Conservation (phyloP, 2,888 invertebrate species). For the Acleris laterana region DNA sequence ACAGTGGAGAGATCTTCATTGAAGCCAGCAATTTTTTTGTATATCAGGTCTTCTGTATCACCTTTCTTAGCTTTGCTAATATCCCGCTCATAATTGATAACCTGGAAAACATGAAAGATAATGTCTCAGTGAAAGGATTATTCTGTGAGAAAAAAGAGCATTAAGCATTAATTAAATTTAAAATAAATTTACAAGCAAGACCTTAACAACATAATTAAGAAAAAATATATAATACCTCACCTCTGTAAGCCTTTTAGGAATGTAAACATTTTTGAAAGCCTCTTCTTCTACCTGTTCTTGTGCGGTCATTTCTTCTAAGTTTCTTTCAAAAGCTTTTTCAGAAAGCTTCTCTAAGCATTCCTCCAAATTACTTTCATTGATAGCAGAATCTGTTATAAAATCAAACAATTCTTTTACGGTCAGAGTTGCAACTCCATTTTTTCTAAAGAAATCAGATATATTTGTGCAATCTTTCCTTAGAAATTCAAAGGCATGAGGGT, state of each 20-base stretch:
- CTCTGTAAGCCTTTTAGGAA: conserved; percentile 96
- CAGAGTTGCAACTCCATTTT: conserved; percentile 95
- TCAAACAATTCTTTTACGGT: conserved; percentile 96
- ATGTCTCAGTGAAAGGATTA: too few relatives aligned
- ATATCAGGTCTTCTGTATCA: conserved; percentile 88
- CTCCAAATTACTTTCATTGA: conserved; percentile 92
- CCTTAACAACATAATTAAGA: conserved; percentile 1
- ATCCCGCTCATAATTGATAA: conserved; percentile 93
- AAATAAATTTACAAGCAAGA: neutral
- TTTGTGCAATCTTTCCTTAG: conserved; percentile 97
- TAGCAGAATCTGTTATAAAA: conserved; percentile 96
- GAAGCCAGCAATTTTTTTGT: conserved; percentile 94
- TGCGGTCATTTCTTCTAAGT: conserved; percentile 87
- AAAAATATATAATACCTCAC: conserved; percentile 76
- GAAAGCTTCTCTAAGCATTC: conserved; percentile 90
- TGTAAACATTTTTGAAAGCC: conserved; percentile 96
- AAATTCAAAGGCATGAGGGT: conserved; percentile 97
- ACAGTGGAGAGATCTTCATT: conserved; percentile 90
- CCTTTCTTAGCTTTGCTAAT: conserved; percentile 91
- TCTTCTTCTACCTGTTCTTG: conserved; percentile 94
- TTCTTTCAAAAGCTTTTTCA: conserved; percentile 86
- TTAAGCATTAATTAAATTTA: too few relatives aligned
- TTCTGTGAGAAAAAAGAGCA: too few relatives aligned
- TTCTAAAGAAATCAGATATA: conserved; percentile 95
- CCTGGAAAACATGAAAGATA: conserved; percentile 70